Evolutionary conservation across 2,888 invertebrate species (phyloP), one percentile per base, ranked within the genome.

Genomic region (Drosophila lacicola): DNA sequence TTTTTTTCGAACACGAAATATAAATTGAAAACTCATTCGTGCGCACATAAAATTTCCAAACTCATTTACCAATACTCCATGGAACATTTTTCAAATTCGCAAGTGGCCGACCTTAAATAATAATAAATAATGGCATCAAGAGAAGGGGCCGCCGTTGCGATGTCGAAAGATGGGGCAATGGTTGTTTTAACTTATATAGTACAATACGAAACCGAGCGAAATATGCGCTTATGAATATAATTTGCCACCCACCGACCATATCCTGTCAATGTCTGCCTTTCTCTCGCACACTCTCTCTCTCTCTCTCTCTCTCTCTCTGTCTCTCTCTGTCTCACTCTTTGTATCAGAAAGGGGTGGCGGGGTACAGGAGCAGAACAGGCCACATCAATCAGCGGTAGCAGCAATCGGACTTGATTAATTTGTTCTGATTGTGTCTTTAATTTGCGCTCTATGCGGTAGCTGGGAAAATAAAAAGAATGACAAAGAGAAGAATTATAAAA

Each of bases 1-100:
- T 13, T 19, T 19, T 37, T 37, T 29, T 60, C n/a, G 61, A 34
- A 61, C 49, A 64, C 64, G 68, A 83, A 86, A 83, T 64, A 86
- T 86, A 88, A 86, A 88, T 88, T 88, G 86, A 82, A 85, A 88
- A 85, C 88, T 80, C 86, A 85, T 85, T 82, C 88, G 88, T 47
- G 80, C 85, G 83, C 80, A 75, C 74, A 82, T 78, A 70, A 82
- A 88, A 88, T 76, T 76, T 82, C 72, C 67, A 82, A 82, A 85
- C 88, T 84, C 84, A 84, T 88, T 82, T 78, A 76, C 88, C 80
- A 84, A 75, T 80, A 82, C 82, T 77, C 74, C 78, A 65, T 62
- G 66, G 68, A 76, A 62, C 72, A 80, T 82, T 88, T 88, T 76
- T 82, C 80, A 85, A 85, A 80, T 64, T 70, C 70, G 60, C 68